phyloP scores from a whole-genome alignment of 1,140 invertebrate genomes.

The Oryzaephilus surinamensis region DNA sequence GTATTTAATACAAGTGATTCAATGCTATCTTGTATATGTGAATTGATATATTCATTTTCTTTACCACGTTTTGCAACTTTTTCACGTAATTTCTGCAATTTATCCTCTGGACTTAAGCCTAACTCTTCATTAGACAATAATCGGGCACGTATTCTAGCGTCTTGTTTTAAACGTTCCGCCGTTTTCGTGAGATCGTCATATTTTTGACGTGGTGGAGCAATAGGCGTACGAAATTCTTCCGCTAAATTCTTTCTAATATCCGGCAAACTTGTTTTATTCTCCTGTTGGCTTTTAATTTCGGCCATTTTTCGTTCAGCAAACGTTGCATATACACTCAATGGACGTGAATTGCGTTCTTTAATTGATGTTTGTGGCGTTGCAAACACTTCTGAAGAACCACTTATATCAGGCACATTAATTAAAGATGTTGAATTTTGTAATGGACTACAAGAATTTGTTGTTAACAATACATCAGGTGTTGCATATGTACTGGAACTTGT shows the following conservation, averaged over 20 bases:
- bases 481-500: constrained; percentile 13
- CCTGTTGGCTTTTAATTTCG: constrained; percentile 9
- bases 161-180: constrained; percentile 50
- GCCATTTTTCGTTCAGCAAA: constrained; percentile 1
- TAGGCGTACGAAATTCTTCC: constrained; percentile 38
- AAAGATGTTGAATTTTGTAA: no score
- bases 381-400: no score
- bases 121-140: constrained; percentile 53
- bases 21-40: constrained; percentile 19
- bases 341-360: constrained; percentile 10
- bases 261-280: constrained; percentile 30
- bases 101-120: constrained; percentile 56
- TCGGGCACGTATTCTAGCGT: constrained; percentile 54
- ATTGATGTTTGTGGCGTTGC: constrained; percentile 9
- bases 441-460: no score
- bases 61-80: constrained; percentile 22
- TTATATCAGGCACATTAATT: no score
- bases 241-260: constrained; percentile 24
- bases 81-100: constrained; percentile 38
- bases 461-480: constrained; percentile 28
- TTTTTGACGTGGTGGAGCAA: constrained; percentile 38
- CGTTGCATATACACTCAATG: constrained; percentile 17
- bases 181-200: constrained; percentile 40
- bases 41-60: constrained; percentile 16
- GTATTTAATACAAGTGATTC: constrained; percentile 23